Percentiles rank a stretch among this genome's conserved stretches.
phyloP scores from a whole-genome alignment of 1,140 invertebrate species.

The Pachyrhynchus sulphureomaculatus region DNA sequence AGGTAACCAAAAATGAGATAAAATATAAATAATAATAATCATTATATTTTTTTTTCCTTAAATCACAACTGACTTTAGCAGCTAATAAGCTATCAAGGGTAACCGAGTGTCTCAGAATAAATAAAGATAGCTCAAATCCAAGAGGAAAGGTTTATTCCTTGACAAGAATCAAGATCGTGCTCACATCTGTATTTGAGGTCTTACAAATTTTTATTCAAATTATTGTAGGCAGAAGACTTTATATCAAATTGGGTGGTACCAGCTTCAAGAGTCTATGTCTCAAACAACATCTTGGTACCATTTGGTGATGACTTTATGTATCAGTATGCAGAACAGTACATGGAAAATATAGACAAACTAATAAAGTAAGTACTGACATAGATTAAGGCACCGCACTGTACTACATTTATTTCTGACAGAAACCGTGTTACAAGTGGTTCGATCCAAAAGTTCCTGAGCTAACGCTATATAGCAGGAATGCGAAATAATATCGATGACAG shows the following conservation, averaged over 20 bases:
- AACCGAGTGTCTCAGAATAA: no score
- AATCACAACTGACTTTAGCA: background rate
- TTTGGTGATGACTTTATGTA: conserved; percentile 52
- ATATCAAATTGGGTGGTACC: conserved; percentile 1
- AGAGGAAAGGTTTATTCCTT: no score
- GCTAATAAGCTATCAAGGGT: no score
- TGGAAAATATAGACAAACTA: conserved; percentile 71
- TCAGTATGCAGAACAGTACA: conserved; percentile 62
- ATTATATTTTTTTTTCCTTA: background rate
- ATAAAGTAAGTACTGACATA: conserved; percentile 68
- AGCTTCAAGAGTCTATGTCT: conserved; percentile 15
- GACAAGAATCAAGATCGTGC: no score
- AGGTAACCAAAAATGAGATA: conserved; percentile 35
- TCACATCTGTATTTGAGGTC: no score
- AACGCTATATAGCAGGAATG: no score
- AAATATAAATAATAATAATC: background rate
- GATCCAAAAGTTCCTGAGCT: no score
- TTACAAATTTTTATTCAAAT: conserved; percentile 6
- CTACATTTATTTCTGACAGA: no score
- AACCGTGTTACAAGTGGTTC: no score
- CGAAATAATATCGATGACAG: no score
- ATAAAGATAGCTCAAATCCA: no score
- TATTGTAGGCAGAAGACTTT: conserved; percentile 26
- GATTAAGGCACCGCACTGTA: no score
- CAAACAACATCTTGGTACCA: conserved; percentile 43